Percentiles rank a stretch among this genome's conserved stretches.
Evolutionary conservation across 2,113 vertebrate species (phyloP).

Genomic region (Asarcornis scutulata): DNA sequence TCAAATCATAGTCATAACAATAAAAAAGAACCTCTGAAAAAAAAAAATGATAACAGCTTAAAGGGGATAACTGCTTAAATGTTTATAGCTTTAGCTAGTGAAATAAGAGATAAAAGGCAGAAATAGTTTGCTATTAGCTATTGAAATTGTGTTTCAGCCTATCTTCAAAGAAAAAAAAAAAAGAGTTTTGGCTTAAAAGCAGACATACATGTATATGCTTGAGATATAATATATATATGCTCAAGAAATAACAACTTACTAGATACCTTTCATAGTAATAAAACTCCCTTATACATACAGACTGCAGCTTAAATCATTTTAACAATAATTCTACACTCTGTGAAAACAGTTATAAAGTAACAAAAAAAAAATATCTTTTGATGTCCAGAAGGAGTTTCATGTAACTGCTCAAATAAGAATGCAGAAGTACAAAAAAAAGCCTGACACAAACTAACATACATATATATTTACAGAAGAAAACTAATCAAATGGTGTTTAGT

Average conservation of each 20-base stretch:
- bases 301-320: neutral
- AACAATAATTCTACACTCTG: neutral
- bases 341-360: neutral
- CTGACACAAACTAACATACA: neutral
- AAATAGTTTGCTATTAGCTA: neutral
- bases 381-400: neutral
- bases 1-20: neutral
- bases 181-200: neutral
- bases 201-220: neutral
- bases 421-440: neutral
- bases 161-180: neutral
- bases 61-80: constrained; percentile 20
- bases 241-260: neutral
- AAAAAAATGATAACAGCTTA: neutral
- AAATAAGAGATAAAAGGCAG: constrained; percentile 24
- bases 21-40: neutral
- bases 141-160: neutral
- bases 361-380: neutral
- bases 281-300: neutral
- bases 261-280: neutral
- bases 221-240: neutral
- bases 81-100: neutral
- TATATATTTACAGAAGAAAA: neutral
- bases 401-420: neutral
- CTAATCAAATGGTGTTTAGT: neutral